Evolutionary conservation across 1,140 invertebrate genomes (phyloP), one percentile per base, ranked within the genome.

Genomic region (Polyergus mexicanus): DNA sequence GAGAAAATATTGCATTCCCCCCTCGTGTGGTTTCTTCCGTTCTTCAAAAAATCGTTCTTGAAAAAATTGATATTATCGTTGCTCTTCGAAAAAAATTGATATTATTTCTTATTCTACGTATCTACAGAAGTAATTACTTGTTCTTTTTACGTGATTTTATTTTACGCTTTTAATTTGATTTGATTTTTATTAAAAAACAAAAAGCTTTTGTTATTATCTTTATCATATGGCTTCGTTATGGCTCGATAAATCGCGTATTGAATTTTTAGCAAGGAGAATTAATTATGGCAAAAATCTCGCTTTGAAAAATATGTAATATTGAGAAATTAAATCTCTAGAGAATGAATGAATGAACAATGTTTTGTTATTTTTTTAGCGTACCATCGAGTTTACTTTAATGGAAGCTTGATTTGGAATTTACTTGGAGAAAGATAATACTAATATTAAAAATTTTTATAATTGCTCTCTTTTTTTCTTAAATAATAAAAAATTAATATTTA

Each of bases 151-250:
- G 13, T 41, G 13, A 75, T 41, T 75, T 22, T 16, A 75, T 75
- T 60, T 75, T 28, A 60, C 1, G 35, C 51, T 60, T 75, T 60
- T 60, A 75, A 75, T 75, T 75, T 60, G 38, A 74, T 74, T 74
- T 41, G 16, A 41, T 41, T 8, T 74, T 58, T 58, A 56, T 38
- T 60, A 8, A 25, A 13, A 28, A 22, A 41, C 2, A 8, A 19
- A 16, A 75, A 19, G 38, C 13, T 35, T n/a, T 38, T 41, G 41
- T 35, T 75, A 16, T 1, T 35, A 28, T 1, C 11, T 38, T 60
- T 60, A 7, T 6, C 13, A 16, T 19, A 1, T 11, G 7, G 2
- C n/a, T 41, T 75, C 16, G 41, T 58, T 41, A 28, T 28, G 25
- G 25, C 25, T 28, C 25, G 54, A 74, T 0, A 58, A 60, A 41